Conservation (phyloP, 2,797 vertebrate species). For the Anguilla marmorata region DNA sequence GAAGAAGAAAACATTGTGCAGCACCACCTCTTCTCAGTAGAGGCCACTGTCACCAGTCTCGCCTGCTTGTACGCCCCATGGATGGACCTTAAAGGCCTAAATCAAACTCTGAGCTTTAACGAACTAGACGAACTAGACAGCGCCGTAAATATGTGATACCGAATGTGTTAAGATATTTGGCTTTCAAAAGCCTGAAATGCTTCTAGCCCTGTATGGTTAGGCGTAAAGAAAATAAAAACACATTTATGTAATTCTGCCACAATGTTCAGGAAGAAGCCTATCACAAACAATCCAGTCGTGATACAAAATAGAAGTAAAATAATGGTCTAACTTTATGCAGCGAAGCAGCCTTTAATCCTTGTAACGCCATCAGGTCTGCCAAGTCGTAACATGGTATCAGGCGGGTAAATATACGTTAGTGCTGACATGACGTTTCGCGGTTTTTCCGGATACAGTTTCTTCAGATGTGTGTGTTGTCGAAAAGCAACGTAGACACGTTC, state of each 20-base stretch:
- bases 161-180: background rate
- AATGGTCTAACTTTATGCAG: background rate
- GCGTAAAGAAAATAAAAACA: constrained; percentile 1
- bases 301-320: background rate
- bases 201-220: background rate
- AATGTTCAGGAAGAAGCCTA: background rate
- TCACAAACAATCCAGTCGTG: background rate
- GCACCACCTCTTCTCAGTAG: constrained; percentile 17
- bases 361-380: background rate
- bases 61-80: background rate
- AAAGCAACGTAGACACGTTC: background rate
- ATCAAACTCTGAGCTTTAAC: background rate
- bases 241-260: background rate
- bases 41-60: constrained; percentile 21
- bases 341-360: background rate
- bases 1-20: constrained; percentile 11
- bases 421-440: background rate
- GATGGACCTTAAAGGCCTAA: background rate
- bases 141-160: background rate
- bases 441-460: background rate
- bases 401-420: background rate
- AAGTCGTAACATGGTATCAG: background rate
- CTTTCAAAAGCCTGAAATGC: background rate
- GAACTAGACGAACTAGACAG: background rate
- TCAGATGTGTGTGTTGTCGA: background rate